phyloP scores from a whole-genome alignment of 2,797 vertebrate species.

The Ibycter americanus region DNA sequence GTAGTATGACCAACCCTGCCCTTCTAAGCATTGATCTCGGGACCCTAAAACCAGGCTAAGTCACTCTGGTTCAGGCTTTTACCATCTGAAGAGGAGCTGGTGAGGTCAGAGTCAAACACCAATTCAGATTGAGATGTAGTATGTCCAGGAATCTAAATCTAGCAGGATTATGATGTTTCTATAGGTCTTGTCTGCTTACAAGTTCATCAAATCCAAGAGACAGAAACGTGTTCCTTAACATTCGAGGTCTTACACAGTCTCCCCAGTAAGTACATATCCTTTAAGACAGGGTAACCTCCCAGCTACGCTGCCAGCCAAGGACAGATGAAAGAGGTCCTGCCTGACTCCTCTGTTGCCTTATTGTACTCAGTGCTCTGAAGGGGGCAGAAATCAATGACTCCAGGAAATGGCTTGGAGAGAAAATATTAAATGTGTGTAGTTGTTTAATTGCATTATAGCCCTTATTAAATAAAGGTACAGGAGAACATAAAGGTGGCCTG shows the following conservation, averaged over 20 bases:
- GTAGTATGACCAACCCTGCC: background rate
- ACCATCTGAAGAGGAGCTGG: background rate
- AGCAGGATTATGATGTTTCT: background rate
- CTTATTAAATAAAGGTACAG: slow-evolving; percentile 66
- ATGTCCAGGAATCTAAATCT: background rate
- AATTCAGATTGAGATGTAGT: rapidly evolving
- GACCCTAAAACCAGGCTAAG: background rate
- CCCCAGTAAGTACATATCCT: rapidly evolving
- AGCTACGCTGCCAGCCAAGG: background rate
- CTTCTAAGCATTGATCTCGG: background rate
- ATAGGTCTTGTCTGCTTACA: background rate
- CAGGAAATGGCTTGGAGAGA: slow-evolving; percentile 33
- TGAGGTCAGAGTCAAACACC: background rate
- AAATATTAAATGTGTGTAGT: background rate
- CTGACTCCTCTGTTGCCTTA: background rate
- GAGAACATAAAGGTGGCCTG: slow-evolving; percentile 34
- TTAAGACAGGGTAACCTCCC: background rate
- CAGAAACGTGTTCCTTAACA: background rate
- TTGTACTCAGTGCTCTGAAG: background rate
- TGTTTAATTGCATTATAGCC: slow-evolving; percentile 67
- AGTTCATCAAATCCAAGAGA: background rate
- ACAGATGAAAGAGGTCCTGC: background rate
- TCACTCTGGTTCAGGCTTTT: background rate
- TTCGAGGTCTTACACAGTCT: rapidly evolving
- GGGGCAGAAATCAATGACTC: background rate